Evolutionary conservation across 2,797 vertebrate species (phyloP), one percentile per base, ranked within the genome.

Genomic region (Nyctibius grandis): DNA sequence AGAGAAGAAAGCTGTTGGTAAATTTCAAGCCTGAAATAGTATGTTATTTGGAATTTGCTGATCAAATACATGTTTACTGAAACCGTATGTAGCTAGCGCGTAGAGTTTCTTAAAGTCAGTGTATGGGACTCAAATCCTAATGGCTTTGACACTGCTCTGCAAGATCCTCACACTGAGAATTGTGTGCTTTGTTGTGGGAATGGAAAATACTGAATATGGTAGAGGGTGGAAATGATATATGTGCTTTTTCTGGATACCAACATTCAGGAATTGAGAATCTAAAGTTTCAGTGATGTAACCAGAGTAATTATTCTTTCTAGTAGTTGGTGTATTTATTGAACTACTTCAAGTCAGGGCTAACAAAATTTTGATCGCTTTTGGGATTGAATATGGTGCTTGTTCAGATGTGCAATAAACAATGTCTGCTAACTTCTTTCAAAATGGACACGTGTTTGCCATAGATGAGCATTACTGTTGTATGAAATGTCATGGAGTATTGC

Each of bases 201-300:
- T 48, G 33, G 38, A 47, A 83, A 91, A 28, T 51, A 42, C 13
- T 26, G 38, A 22, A 17, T 63, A 2, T 45, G 28, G 2, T 79
- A 28, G 23, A 44, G 7, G 28, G 9, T 59, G 40, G 51, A 44
- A 81, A 34, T 45, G 19, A 25, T 36, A 2, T 0, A 1, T 61
- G 7, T 76, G 34, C 23, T 64, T 65, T 68, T 79, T 36, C 31
- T 73, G 51, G 17, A 42, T 73, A 15, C 36, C 11, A 17, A 0
- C 34, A 14, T 50, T 82, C 11, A 34, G 56, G 61, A 61, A 36
- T 12, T 33, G 12, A 40, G 20, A 14, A n/a, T 64, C 23, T 77
- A 7, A 40, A 44, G 10, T 40, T 3, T 19, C 48, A 69, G 29
- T 31, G 29, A 42, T 60, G 18, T 56, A 48, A 74, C 38, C 5